Base-by-base conservation (phyloP, 2,797 vertebrate genomes). In the Eulemur mongoz region DNA sequence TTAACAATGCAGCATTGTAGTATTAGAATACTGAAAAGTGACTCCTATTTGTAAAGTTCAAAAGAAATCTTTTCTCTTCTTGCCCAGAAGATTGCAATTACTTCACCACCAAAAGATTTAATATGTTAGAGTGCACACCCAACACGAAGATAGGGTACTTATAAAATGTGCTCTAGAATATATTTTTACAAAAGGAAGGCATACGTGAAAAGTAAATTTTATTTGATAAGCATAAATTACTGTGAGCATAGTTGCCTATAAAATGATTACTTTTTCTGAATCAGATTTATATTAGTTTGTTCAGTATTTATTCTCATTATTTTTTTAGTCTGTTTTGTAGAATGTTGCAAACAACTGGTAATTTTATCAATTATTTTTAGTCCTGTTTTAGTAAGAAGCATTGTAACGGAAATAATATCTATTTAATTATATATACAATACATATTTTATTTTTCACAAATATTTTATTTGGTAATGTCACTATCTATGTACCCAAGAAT, bases 231-330 rank as follows among this genome's bases (percentile, higher is more conserved):
- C 22, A 54, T 27, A 79, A 94, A 79, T 7, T 72, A 32, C 35
- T 35, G 3, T 76, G 59, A 92, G 22, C 14, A 52, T 25, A 78
- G 7, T 50, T 38, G 32, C 4, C 6, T 59, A 65, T 76, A 92
- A 97, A 89, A 93, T 45, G n/a, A 82, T 91, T 78, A n/a, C 23
- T 50, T 50, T 78, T 61, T 82, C 30, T 43, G 5, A 92, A 43
- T 45, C 11, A 48, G 22, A 89, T 72, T 70, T 84, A 22, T 65
- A 69, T n/a, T n/a, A 61, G 10, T n/a, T 78, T 73, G n/a, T 75
- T 75, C 20, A 70, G 18, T 35, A 80, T 80, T 89, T 91, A 61
- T 54, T 88, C n/a, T 91, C 25, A 79, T 48, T 65, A 80, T 85
- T 13, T 81, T 81, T 89, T 65, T 70, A 70, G 2, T 67, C 10